Percentiles rank a stretch among this genome's conserved stretches.
phyloP scores from a whole-genome alignment of 2,888 invertebrate genomes.

The Acrocyrtus sp. region DNA sequence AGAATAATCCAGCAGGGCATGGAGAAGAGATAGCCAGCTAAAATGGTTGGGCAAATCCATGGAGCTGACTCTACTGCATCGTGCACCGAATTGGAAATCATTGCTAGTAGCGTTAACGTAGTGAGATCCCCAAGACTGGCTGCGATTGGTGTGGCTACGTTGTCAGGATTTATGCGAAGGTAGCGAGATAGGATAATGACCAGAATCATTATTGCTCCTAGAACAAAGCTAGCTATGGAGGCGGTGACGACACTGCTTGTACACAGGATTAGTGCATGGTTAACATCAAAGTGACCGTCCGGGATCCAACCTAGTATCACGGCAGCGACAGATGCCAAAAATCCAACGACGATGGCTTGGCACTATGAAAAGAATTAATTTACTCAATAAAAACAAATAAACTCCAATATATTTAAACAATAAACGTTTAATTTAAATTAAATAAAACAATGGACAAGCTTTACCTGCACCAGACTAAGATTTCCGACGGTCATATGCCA shows the following conservation, averaged over 20 bases:
- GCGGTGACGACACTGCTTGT: slow-evolving; percentile 81
- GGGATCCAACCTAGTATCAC: slow-evolving; percentile 74
- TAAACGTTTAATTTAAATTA: slow-evolving; percentile 69
- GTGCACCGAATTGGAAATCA: slow-evolving; percentile 72
- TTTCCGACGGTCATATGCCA: slow-evolving; percentile 77
- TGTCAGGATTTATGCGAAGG: slow-evolving; percentile 79
- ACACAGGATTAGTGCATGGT: slow-evolving; percentile 77
- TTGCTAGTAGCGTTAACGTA: slow-evolving; percentile 72
- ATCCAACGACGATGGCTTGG: slow-evolving; percentile 79
- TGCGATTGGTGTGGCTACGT: slow-evolving; percentile 76
- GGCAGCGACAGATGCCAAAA: slow-evolving; percentile 77
- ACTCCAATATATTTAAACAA: too few relatives aligned
- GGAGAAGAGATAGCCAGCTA: slow-evolving; percentile 72
- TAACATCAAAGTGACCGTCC: slow-evolving; percentile 73
- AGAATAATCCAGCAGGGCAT: slow-evolving; percentile 79
- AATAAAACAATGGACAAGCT: not conserved
- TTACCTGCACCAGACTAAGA: slow-evolving; percentile 79
- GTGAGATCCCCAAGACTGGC: slow-evolving; percentile 82
- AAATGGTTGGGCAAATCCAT: slow-evolving; percentile 75
- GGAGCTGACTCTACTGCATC: slow-evolving; percentile 71
- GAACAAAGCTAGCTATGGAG: slow-evolving; percentile 77
- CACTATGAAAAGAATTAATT: too few relatives aligned
- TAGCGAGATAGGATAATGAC: slow-evolving; percentile 78
- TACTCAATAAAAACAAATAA: too few relatives aligned
- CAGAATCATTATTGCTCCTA: slow-evolving; percentile 76